Evolutionary conservation across 2,113 vertebrate genomes (phyloP).

Genomic region (Phalacrocorax aristotelis): DNA sequence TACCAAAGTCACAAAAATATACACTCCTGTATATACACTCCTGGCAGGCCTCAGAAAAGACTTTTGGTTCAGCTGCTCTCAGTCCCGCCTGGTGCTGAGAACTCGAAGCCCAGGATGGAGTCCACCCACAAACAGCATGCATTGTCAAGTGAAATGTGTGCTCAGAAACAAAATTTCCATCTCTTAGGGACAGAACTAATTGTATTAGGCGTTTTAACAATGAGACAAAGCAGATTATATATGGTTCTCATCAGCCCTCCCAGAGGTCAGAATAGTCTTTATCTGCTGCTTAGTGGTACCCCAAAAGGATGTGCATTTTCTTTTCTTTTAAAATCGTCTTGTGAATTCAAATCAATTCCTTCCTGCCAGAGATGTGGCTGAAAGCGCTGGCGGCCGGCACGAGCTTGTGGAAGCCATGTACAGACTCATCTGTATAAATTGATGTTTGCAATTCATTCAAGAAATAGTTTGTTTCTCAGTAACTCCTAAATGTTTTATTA

Average conservation of each 20-base stretch:
- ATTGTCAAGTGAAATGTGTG: neutral
- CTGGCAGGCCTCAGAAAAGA: neutral
- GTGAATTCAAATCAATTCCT: neutral
- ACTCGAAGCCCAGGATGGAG: neutral
- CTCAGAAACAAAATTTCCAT: neutral
- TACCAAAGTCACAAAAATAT: neutral
- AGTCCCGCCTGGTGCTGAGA: neutral
- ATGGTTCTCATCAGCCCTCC: neutral
- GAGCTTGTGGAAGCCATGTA: neutral
- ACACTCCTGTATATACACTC: neutral
- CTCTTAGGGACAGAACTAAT: neutral
- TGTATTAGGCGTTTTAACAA: neutral
- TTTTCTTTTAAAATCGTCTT: neutral
- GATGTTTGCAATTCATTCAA: neutral
- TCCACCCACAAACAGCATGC: neutral
- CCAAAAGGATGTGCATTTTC: neutral
- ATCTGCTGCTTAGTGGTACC: neutral
- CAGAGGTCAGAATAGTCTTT: neutral
- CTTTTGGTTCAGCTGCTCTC: neutral
- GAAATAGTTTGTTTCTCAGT: neutral
- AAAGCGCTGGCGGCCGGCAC: neutral
- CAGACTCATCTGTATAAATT: rapidly evolving
- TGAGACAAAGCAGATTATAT: neutral
- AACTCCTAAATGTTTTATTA: neutral
- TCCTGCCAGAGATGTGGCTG: neutral